Conservation (phyloP, 2,888 invertebrate species). For the Neuroscelio doddi region DNA sequence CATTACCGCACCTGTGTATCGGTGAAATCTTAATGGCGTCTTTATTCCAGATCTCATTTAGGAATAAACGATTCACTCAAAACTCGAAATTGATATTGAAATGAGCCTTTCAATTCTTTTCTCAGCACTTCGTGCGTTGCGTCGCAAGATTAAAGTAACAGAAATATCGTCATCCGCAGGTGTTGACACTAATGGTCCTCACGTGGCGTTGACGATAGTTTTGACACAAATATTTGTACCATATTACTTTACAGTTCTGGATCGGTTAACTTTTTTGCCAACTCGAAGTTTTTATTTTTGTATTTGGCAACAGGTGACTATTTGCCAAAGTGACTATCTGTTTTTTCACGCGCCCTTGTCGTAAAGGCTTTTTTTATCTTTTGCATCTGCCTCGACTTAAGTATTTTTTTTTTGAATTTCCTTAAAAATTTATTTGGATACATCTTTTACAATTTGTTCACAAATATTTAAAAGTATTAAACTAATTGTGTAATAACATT, state of each 20-base stretch:
- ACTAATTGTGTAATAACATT: too few species aligned
- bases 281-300: slow-evolving; percentile 28
- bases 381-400: slow-evolving; percentile 1
- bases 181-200: neutral
- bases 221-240: neutral
- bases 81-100: slow-evolving; percentile 5
- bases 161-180: neutral
- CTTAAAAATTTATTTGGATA: too few species aligned
- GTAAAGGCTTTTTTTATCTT: slow-evolving; percentile 15
- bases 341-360: slow-evolving; percentile 50
- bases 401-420: too few species aligned
- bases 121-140: slow-evolving; percentile 9
- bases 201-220: neutral
- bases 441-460: too few species aligned
- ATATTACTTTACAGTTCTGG: slow-evolving; percentile 3
- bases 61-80: slow-evolving; percentile 15
- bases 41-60: slow-evolving; percentile 20
- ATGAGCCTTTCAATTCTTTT: slow-evolving; percentile 14
- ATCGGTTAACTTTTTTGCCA: neutral
- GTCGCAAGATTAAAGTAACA: too few species aligned
- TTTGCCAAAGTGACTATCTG: slow-evolving; percentile 19
- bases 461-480: too few species aligned
- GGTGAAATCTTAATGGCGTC: neutral
- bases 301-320: slow-evolving; percentile 39
- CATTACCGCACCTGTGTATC: slow-evolving; percentile 5